Percentiles rank a stretch among this genome's conserved stretches.
These are phyloP conservation scores for Cyrtonyx montezumae DNA, from an alignment of 2,113 vertebrate genomes.

Conservation along the genomic window DNA sequence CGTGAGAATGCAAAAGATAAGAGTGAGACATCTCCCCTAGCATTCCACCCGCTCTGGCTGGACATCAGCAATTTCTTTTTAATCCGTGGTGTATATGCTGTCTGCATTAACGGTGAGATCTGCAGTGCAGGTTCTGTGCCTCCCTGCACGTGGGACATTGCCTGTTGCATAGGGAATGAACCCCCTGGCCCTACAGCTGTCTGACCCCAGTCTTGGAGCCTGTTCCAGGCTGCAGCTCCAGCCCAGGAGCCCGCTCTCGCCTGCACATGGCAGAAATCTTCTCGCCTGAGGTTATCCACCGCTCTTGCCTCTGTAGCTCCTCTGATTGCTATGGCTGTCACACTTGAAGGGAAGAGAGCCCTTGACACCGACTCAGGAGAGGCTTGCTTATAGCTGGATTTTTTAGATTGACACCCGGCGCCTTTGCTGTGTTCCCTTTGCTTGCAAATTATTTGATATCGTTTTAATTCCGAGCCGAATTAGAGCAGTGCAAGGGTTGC, in stretches of 20 bases:
- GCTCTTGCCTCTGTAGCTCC: neutral
- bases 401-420: neutral
- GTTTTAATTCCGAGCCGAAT: conserved; percentile 79
- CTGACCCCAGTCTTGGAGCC: neutral
- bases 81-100: neutral
- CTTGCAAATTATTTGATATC: conserved; percentile 77
- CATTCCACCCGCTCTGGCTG: neutral
- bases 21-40: neutral
- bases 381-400: neutral
- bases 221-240: conserved; percentile 6
- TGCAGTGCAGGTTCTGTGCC: rapidly evolving
- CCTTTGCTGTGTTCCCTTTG: conserved; percentile 41
- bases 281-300: neutral
- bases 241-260: neutral
- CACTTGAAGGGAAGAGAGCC: conserved; percentile 1
- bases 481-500: conserved; percentile 75
- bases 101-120: neutral
- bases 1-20: neutral
- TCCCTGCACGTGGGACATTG: neutral
- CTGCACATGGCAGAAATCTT: neutral
- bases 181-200: neutral
- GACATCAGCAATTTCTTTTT: neutral
- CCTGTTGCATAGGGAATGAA: neutral
- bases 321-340: conserved; percentile 3
- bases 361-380: conserved; percentile 35